A percentile compares a stretch with the other conserved stretches of the same genome.
Evolutionary conservation across 2,113 vertebrate genomes (phyloP).

Genomic region (Stigmatopora argus): DNA sequence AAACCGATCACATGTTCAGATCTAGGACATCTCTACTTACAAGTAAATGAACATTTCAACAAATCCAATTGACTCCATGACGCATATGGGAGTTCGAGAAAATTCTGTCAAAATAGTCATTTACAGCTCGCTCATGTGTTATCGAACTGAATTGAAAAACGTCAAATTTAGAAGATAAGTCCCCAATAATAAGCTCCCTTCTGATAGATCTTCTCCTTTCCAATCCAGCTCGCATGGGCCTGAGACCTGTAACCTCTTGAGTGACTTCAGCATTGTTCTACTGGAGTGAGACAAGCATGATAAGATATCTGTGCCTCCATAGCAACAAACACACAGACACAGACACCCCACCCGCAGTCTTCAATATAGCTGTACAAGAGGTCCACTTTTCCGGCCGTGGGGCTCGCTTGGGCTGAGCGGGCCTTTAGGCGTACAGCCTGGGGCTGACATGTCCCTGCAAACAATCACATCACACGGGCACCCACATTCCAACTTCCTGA

Average conservation of each 20-base stretch:
- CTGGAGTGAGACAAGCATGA: constrained; percentile 59
- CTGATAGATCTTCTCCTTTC: neutral
- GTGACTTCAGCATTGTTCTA: constrained; percentile 69
- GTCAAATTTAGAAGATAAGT: too few relatives aligned
- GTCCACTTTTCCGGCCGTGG: constrained; percentile 21
- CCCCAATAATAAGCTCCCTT: neutral
- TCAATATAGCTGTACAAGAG: neutral
- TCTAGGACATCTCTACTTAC: too few relatives aligned
- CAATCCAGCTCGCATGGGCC: constrained; percentile 1
- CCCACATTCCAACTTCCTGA: constrained; percentile 84
- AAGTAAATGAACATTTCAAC: too few relatives aligned
- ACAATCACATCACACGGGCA: constrained; percentile 92
- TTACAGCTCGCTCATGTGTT: too few relatives aligned
- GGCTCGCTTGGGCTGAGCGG: neutral
- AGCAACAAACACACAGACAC: constrained; percentile 37
- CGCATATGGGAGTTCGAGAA: too few relatives aligned
- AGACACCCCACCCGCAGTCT: neutral
- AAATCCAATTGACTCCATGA: too few relatives aligned
- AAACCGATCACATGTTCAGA: too few relatives aligned
- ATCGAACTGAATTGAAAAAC: too few relatives aligned
- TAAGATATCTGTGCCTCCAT: constrained; percentile 74
- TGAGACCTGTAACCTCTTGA: constrained; percentile 33
- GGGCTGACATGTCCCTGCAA: constrained; percentile 90
- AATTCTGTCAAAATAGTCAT: too few relatives aligned
- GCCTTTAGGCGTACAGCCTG: constrained; percentile 42